phyloP scores from a whole-genome alignment of 1,140 invertebrate species.

The Gryllus bimaculatus region DNA sequence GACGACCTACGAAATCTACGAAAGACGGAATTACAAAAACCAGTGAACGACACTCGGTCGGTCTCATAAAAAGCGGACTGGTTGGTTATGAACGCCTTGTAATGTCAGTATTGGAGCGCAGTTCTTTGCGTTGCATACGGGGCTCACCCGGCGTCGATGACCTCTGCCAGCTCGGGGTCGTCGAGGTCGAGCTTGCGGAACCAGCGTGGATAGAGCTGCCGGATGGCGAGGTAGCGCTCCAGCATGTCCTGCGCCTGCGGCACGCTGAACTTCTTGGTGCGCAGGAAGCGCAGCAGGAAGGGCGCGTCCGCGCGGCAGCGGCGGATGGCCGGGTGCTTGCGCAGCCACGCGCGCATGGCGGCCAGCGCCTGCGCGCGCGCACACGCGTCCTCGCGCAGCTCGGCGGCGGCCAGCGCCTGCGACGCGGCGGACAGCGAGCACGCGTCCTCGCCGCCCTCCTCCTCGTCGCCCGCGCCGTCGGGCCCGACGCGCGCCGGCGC shows the following conservation, averaged over 20 bases:
- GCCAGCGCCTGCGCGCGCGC: conserved; percentile 55
- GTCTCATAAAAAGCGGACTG: background rate
- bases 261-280: conserved; percentile 78
- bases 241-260: conserved; percentile 75
- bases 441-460: conserved; percentile 8
- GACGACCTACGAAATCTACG: too few species aligned
- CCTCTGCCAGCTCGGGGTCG: conserved; percentile 59
- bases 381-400: conserved; percentile 61
- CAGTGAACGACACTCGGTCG: too few species aligned
- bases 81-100: background rate
- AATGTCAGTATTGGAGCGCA: background rate
- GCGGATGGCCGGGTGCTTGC: conserved; percentile 63
- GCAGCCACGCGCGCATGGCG: conserved; percentile 66
- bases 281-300: conserved; percentile 72
- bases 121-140: too few species aligned
- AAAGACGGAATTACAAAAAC: too few species aligned
- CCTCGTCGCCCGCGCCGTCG: background rate
- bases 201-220: conserved; percentile 72
- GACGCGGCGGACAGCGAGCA: conserved; percentile 34
- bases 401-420: conserved; percentile 49
- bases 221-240: conserved; percentile 71
- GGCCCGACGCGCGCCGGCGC: too few species aligned
- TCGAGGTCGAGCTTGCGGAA: conserved; percentile 65
- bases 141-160: conserved; percentile 57
- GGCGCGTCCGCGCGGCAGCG: conserved; percentile 62